Conservation (phyloP, 2,113 vertebrate genomes). For the Cynoglossus semilaevis region DNA sequence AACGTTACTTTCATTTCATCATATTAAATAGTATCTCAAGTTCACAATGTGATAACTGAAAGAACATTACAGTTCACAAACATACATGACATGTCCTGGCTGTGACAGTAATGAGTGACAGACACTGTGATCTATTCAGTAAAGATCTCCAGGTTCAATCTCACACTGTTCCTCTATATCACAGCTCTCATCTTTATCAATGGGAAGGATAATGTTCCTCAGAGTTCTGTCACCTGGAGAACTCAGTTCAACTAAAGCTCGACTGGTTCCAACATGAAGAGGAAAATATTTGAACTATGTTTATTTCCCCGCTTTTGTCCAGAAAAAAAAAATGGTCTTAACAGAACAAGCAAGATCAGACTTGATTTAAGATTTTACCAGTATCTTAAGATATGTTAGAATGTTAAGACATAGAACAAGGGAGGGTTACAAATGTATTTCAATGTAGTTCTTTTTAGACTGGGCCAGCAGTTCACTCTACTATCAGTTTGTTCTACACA, state of each 20-base stretch:
- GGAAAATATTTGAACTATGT: conserved; percentile 11
- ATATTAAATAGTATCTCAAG: no score
- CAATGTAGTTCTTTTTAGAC: no score
- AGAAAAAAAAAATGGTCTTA: neutral
- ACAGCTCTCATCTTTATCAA: neutral
- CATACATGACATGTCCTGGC: neutral
- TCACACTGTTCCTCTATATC: conserved; percentile 13
- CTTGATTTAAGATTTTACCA: no score
- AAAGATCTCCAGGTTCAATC: conserved; percentile 6
- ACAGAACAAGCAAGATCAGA: no score
- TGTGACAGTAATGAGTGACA: neutral
- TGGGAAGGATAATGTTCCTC: conserved; percentile 47
- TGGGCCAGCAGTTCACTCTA: no score
- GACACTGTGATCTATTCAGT: conserved; percentile 25
- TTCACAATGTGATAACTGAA: neutral
- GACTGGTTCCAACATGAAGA: conserved; percentile 9
- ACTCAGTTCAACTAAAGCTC: neutral
- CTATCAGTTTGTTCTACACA: no score
- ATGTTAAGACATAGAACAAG: no score
- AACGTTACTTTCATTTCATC: neutral
- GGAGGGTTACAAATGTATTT: no score
- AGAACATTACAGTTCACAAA: neutral
- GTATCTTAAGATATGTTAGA: no score
- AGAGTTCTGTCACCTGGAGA: conserved; percentile 10
- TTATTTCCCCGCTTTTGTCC: conserved; percentile 4